A percentile compares a stretch with the other conserved stretches of the same genome.
Conservation (phyloP, 2,888 invertebrate genomes). For the Ophioninae sp. region DNA sequence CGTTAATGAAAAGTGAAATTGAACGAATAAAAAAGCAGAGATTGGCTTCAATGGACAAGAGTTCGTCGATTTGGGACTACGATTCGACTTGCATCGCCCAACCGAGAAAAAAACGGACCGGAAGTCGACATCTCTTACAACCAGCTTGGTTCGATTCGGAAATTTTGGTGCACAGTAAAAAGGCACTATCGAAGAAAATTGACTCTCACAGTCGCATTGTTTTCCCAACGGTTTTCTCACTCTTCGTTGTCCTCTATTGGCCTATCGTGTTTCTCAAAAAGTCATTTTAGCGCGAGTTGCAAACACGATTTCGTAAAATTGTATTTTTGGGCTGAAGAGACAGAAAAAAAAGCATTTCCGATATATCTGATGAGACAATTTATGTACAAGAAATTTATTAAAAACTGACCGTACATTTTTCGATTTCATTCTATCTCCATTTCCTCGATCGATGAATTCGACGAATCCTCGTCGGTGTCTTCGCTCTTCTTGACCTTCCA, state of each 20-base stretch:
- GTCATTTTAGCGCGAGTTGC: not conserved
- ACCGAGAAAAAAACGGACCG: conserved; percentile 70
- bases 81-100: conserved; percentile 69
- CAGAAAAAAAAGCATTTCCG: conserved; percentile 13
- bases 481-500: conserved; percentile 67
- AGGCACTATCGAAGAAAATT: conserved; percentile 90
- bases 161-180: conserved; percentile 79
- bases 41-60: conserved; percentile 85
- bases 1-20: conserved; percentile 4
- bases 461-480: conserved; percentile 72
- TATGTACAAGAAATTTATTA: conserved; percentile 60
- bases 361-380: conserved; percentile 22
- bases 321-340: not conserved
- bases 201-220: conserved; percentile 89
- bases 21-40: conserved; percentile 80
- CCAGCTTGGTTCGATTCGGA: conserved; percentile 79
- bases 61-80: conserved; percentile 81
- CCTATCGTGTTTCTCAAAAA: conserved; percentile 87
- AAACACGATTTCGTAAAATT: not conserved
- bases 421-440: conserved; percentile 67
- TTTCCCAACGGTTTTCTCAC: conserved; percentile 89
- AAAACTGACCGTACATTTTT: conserved; percentile 46
- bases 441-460: conserved; percentile 73
- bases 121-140: conserved; percentile 76
- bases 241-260: conserved; percentile 91